phyloP scores from a whole-genome alignment of 2,888 invertebrate species.

The Ormyrus nitidulus region DNA sequence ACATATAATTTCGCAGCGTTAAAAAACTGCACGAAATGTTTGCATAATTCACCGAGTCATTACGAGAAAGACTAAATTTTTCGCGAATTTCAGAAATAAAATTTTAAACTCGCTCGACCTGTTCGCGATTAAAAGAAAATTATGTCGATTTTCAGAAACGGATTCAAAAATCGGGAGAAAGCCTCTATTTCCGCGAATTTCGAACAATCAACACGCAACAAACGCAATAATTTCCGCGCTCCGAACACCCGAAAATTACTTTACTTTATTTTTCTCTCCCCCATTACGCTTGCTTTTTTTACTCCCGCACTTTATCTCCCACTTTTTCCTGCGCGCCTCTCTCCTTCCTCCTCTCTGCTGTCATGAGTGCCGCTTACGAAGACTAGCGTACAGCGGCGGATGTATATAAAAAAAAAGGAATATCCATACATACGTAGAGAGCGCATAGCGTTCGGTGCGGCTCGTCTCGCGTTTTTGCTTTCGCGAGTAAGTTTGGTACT shows the following conservation, averaged over 20 bases:
- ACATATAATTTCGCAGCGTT: too few relatives aligned
- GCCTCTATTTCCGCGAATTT: too few relatives aligned
- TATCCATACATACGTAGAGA: neutral
- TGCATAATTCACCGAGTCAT: too few relatives aligned
- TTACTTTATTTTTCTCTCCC: constrained; percentile 41
- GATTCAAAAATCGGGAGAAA: too few relatives aligned
- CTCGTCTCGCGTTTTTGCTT: constrained; percentile 9
- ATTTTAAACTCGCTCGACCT: too few relatives aligned
- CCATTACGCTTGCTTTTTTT: constrained; percentile 6
- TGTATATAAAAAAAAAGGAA: too few relatives aligned
- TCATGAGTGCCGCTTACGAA: constrained; percentile 10
- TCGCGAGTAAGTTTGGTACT: constrained; percentile 44
- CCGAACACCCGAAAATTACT: constrained; percentile 28
- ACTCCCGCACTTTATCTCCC: constrained; percentile 8
- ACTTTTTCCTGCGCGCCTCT: neutral
- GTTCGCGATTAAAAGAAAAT: too few relatives aligned
- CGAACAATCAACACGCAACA: too few relatives aligned
- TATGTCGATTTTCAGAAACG: too few relatives aligned
- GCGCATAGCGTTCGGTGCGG: neutral
- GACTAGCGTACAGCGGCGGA: neutral
- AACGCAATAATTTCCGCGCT: constrained; percentile 9
- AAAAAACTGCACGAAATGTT: too few relatives aligned
- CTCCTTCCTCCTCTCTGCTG: neutral
- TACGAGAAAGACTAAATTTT: too few relatives aligned
- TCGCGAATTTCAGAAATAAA: too few relatives aligned